A percentile compares a stretch with the other conserved stretches of the same genome.
Evolutionary conservation across 2,113 vertebrate genomes (phyloP).

Genomic region (Thamnophis sirtalis): DNA sequence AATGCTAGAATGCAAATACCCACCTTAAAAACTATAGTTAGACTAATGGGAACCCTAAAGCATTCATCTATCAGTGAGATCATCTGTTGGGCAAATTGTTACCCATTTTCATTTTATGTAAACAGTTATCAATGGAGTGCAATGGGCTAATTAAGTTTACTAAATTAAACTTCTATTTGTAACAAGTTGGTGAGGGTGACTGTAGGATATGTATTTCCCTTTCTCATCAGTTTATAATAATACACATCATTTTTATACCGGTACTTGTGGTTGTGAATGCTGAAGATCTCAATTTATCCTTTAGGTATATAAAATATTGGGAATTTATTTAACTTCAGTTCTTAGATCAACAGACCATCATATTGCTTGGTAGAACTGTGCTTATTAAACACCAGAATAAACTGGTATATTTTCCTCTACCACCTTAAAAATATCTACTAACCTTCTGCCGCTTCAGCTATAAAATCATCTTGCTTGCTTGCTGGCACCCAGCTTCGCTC

Average conservation of each 20-base stretch:
- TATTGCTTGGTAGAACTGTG: background rate
- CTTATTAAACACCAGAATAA: background rate
- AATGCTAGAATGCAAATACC: background rate
- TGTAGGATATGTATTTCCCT: background rate
- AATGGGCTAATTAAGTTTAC: background rate
- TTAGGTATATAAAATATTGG: background rate
- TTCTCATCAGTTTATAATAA: background rate
- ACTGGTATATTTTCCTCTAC: background rate
- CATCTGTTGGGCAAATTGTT: background rate
- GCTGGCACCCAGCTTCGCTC: too few relatives aligned
- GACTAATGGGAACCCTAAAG: background rate
- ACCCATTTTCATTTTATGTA: background rate
- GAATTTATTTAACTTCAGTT: background rate
- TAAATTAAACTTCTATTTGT: background rate
- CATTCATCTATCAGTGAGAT: background rate
- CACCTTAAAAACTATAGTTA: background rate
- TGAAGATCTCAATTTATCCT: background rate
- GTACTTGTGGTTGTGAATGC: background rate
- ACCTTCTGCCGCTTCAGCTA: too few relatives aligned
- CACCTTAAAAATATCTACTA: background rate
- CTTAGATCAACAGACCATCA: background rate
- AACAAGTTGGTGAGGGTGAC: background rate
- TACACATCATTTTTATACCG: background rate
- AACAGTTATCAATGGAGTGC: background rate
- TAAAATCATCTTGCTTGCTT: too few relatives aligned